Percentiles rank a stretch among this genome's conserved stretches.
These are phyloP conservation scores for Macquaria australasica DNA, from an alignment of 2,113 vertebrate species.

Conservation along the genomic window DNA sequence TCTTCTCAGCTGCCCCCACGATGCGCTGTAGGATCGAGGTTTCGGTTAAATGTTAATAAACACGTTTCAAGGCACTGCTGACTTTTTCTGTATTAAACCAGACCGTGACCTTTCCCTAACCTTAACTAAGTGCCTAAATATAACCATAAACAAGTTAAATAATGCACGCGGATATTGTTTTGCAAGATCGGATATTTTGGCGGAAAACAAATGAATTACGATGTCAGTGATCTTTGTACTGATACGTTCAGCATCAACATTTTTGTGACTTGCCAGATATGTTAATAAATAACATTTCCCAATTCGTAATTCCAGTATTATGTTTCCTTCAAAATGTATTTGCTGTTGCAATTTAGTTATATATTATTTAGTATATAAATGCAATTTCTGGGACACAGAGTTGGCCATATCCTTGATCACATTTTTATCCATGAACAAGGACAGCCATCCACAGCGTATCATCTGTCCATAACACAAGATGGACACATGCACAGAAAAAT, in stretches of 20 bases:
- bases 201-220: too few relatives aligned
- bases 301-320: not conserved
- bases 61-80: too few relatives aligned
- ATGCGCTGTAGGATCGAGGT: too few relatives aligned
- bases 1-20: too few relatives aligned
- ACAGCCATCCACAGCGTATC: not conserved
- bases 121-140: not conserved
- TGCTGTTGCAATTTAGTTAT: not conserved
- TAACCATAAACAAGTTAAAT: not conserved
- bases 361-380: too few relatives aligned
- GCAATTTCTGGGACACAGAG: too few relatives aligned
- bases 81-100: too few relatives aligned
- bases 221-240: too few relatives aligned
- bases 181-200: not conserved
- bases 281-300: not conserved
- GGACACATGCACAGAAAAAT: constrained; percentile 31
- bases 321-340: not conserved
- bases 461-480: constrained; percentile 27
- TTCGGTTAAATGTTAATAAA: too few relatives aligned
- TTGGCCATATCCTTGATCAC: not conserved
- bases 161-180: not conserved
- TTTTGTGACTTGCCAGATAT: too few relatives aligned
- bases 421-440: not conserved
- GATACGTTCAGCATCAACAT: too few relatives aligned
- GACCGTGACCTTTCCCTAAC: too few relatives aligned